Evolutionary conservation across 2,113 vertebrate species (phyloP), one percentile per base, ranked within the genome.

Genomic region (Todiramphus chloris): DNA sequence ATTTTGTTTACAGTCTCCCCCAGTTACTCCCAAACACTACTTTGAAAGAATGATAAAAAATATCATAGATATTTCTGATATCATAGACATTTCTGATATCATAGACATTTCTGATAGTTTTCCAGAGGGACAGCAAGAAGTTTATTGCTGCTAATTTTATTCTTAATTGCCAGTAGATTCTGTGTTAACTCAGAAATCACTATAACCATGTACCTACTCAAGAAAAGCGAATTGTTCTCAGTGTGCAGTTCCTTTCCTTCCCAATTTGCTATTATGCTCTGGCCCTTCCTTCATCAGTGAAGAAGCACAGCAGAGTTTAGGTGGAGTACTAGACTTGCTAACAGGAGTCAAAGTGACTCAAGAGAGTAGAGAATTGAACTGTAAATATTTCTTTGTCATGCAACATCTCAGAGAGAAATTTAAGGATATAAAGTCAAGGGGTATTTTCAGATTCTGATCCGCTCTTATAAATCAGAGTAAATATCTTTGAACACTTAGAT

Each of bases 271-370:
- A 7, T 50, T 83, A 81, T 33, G 55, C 10, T 73, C 44, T 94
- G 74, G 55, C 23, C 7, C 6, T 91, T 23, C 55, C 62, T 73
- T 62, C 62, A 60, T 44, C 53, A 48, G 48, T 93, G 89, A 84
- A 92, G 92, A 89, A 93, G 88, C 87, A 95, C 85, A 86, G 75
- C 46, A 90, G 88, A 89, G 74, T 74, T 91, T 87, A 92, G 46
- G 67, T 37, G 8, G 19, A 72, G n/a, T 31, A 25, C 28, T 27
- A 41, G 46, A 28, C 27, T 87, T 75, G 31, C 28, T 80, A 85
- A 81, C 11, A 60, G 35, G 43, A 89, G 5, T 59, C 77, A 48
- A 83, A 85, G 37, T 59, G 51, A 67, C 67, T 67, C 60, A 46
- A 80, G 88, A 85, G 78, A 75, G 33, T 35, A 67, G n/a, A 37